Evolutionary conservation across 2,113 vertebrate genomes (phyloP), one percentile per base, ranked within the genome.

Genomic region (Ictidomys tridecemlineatus): DNA sequence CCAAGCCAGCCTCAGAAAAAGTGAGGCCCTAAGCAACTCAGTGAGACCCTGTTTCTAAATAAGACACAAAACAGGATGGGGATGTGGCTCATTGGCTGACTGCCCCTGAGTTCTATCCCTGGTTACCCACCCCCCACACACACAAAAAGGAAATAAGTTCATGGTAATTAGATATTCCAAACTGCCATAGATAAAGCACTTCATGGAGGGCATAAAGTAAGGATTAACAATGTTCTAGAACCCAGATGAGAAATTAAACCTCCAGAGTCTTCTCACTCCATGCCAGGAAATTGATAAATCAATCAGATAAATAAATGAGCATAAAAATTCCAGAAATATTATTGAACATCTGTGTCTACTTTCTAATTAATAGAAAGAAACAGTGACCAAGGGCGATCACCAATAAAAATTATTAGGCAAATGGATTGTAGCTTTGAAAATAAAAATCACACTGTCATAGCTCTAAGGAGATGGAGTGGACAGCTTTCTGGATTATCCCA

Each of bases 261-360:
- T 78, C 34, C 28, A 56, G 89, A 78, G n/a, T 67, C 51, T 85
- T 89, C 37, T 95, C 42, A 20, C 32, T 77, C 63, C 4, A 0
- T 58, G 8, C 42, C 28, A 70, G 32, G 61, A 93, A 72, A n/a
- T n/a, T 82, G 45, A 63, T 61, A 86, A 85, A 53, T 70, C 61
- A 69, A 4, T 53, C 61, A 65, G 18, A 73, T 83, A 48, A 86
- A n/a, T 48, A 32, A 30, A 85, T 56, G 65, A 97, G 17, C 42
- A 32, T 39, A 93, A 73, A 65, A 42, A 89, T 83, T 96, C 63
- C 87, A 95, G 92, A 90, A 89, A 48, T 89, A 56, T 34, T 80
- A 93, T 80, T 13, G 53, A 72, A 80, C 76, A 77, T 93, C 37
- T 4, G 2, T 87, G 77, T 51, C 53, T 28, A 63, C 16, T 83